Evolutionary conservation across 2,797 vertebrate genomes (phyloP).

Genomic region (Dryobates pubescens): DNA sequence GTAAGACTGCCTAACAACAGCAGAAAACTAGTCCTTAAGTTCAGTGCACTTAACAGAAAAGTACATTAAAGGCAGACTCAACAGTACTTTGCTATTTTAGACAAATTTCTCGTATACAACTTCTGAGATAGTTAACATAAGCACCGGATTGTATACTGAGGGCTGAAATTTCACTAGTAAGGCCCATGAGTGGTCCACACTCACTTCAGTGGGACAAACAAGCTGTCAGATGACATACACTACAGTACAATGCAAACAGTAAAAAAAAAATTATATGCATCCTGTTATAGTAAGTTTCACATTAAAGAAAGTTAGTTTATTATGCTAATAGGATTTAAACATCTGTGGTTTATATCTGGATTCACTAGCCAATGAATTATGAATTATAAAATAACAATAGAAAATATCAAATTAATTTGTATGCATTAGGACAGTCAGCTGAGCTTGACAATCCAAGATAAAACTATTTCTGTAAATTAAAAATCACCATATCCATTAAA

Average conservation of each 20-base stretch:
- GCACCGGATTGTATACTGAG: neutral
- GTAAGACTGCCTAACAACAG: constrained; percentile 48
- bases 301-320: neutral
- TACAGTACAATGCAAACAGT: neutral
- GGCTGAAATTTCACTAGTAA: neutral
- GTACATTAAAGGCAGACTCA: neutral
- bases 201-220: neutral
- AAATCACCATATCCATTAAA: neutral
- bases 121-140: neutral
- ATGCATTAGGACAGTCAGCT: neutral
- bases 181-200: neutral
- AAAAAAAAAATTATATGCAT: neutral
- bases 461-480: neutral
- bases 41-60: constrained; percentile 47
- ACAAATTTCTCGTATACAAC: neutral
- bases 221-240: neutral
- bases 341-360: neutral
- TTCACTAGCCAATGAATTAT: neutral
- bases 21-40: constrained; percentile 44
- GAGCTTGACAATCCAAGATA: neutral
- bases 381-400: neutral
- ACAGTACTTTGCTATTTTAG: neutral
- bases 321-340: neutral
- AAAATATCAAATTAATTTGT: neutral
- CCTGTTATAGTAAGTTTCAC: neutral